These are phyloP conservation scores for Drosophila punjabiensis DNA, from an alignment of 1,140 invertebrate species.

Conservation along the genomic window DNA sequence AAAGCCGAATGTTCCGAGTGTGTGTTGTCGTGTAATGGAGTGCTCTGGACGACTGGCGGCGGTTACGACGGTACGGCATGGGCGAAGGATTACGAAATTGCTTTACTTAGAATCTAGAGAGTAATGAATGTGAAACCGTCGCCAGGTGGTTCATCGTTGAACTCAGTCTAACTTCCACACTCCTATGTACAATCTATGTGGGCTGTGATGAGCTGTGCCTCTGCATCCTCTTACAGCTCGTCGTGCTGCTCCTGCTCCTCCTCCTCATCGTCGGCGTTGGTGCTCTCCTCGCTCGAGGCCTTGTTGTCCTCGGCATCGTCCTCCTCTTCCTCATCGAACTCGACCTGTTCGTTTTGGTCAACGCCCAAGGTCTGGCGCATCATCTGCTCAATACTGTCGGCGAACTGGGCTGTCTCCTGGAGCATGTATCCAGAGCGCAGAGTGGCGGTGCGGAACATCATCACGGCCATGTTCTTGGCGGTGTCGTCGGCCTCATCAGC, in stretches of 20 bases:
- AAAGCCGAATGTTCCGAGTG: conserved; percentile 35
- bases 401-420: conserved; percentile 94
- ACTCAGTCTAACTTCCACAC: conserved; percentile 68
- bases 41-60: conserved; percentile 37
- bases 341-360: conserved; percentile 90
- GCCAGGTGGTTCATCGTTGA: conserved; percentile 33
- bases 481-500: conserved; percentile 92
- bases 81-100: conserved; percentile 51
- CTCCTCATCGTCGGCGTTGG: conserved; percentile 71
- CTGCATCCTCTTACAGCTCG: conserved; percentile 63
- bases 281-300: conserved; percentile 56
- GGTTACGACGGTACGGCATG: conserved; percentile 10
- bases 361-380: conserved; percentile 94
- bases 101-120: conserved; percentile 66
- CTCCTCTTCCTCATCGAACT: conserved; percentile 87
- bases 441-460: conserved; percentile 98
- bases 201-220: conserved; percentile 6
- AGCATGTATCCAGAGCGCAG: conserved; percentile 95
- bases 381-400: conserved; percentile 94
- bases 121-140: conserved; percentile 61
- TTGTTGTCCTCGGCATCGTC: conserved; percentile 67
- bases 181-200: conserved; percentile 50
- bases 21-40: conserved; percentile 37
- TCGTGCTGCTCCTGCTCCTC: conserved; percentile 79
- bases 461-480: conserved; percentile 94